Evolutionary conservation across 2,113 vertebrate genomes (phyloP).

Genomic region (Axis porcinus): DNA sequence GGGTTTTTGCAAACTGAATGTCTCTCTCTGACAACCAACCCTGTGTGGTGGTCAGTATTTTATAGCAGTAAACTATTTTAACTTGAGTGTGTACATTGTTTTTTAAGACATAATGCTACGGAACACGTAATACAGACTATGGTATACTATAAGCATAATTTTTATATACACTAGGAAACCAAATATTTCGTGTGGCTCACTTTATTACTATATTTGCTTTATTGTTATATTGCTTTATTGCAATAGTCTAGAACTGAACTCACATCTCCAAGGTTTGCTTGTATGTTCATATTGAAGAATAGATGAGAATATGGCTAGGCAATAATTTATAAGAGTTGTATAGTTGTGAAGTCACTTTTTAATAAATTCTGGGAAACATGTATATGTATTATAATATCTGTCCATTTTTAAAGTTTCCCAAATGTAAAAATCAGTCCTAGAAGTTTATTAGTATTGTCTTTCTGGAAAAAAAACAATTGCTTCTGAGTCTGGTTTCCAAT

Average conservation of each 20-base stretch:
- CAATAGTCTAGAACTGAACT: background rate
- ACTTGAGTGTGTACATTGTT: background rate
- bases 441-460: background rate
- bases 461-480: background rate
- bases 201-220: background rate
- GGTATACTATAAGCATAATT: background rate
- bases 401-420: background rate
- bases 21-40: background rate
- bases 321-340: background rate
- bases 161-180: background rate
- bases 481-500: background rate
- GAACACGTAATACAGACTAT: background rate
- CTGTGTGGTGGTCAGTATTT: background rate
- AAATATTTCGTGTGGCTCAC: background rate
- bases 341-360: background rate
- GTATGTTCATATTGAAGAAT: background rate
- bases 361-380: background rate
- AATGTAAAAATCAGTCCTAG: background rate
- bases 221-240: background rate
- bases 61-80: background rate
- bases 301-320: background rate
- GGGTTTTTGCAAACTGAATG: background rate
- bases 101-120: background rate
- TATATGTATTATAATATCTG: background rate
- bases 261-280: background rate